These are phyloP conservation scores for Prunella strophiata DNA, from an alignment of 2,797 vertebrate species.

Conservation along the genomic window DNA sequence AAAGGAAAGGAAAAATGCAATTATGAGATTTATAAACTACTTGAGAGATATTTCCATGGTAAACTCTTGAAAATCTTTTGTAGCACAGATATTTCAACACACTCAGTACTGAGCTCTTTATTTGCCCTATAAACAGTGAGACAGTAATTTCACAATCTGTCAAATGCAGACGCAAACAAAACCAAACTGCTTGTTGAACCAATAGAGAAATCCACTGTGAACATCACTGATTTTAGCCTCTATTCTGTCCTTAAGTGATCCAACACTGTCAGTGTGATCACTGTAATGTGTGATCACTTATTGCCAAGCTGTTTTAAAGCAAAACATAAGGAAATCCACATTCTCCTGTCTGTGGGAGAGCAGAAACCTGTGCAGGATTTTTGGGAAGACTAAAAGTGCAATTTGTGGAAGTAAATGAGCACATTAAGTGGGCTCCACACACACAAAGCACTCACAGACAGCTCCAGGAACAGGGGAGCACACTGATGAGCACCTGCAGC, in stretches of 20 bases:
- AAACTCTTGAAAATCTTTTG: neutral
- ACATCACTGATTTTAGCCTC: neutral
- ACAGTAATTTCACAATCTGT: neutral
- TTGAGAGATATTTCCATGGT: neutral
- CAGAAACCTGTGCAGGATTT: neutral
- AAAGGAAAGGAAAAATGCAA: neutral
- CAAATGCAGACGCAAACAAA: neutral
- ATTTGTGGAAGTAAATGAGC: neutral
- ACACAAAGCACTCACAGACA: neutral
- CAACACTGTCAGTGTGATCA: neutral
- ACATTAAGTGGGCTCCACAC: neutral
- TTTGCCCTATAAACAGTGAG: neutral
- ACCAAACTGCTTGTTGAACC: neutral
- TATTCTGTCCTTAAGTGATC: neutral
- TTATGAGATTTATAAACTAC: neutral
- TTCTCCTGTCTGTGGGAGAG: fast-evolving
- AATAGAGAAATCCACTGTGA: neutral
- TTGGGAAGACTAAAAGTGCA: neutral
- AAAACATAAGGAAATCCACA: neutral
- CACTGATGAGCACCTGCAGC: neutral
- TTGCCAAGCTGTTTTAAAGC: neutral
- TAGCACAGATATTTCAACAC: neutral
- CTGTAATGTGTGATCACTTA: neutral
- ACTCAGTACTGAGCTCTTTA: neutral
- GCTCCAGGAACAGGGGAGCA: neutral